Evolutionary conservation across 2,888 invertebrate species (phyloP), one percentile per base, ranked within the genome.

Genomic region (Mimas tiliae): DNA sequence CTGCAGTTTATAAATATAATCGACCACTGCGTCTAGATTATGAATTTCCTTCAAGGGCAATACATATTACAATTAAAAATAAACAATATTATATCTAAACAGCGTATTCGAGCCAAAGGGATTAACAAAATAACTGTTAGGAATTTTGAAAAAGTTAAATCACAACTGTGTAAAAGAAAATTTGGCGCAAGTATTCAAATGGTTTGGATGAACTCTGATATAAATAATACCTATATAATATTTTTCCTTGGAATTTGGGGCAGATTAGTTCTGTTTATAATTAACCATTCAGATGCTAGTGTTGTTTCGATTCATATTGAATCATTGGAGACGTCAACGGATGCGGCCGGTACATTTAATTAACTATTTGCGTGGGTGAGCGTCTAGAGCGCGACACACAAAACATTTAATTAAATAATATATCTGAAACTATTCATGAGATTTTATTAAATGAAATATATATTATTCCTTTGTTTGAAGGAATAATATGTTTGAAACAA

Each of bases 361-460:
- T 72, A 76, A 77, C 79, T 76, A 79, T 76, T 75, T 72, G 74
- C 70, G 82, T 82, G 73, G 77, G 78, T 64, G 72, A 65, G 38
- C 65, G 75, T 72, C 74, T 71, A 69, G 73, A 66, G 68, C 73
- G 73, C 69, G 72, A 58, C 72, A 69, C 69, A 77, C 76, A 76
- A 76, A 66, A 68, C n/a, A 69, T 70, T 65, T 66, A 74, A 71
- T 70, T 73, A 73, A 68, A 71, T 53, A 68, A 66, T 65, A 53
- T 42, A n/a, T 71, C 67, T 69, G 66, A 9, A 67, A 63, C 27
- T 47, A 14, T 45, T 21, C 12, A 38, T 14, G n/a, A 33, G 8
- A 34, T 58, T 62, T 62, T 38, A 51, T 42, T 33, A 2, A n/a
- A n/a, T 19, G 1, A 27, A 50, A 7, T 34, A 7, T n/a, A 7